phyloP scores from a whole-genome alignment of 2,888 invertebrate genomes.

The Ectemnius continuus region DNA sequence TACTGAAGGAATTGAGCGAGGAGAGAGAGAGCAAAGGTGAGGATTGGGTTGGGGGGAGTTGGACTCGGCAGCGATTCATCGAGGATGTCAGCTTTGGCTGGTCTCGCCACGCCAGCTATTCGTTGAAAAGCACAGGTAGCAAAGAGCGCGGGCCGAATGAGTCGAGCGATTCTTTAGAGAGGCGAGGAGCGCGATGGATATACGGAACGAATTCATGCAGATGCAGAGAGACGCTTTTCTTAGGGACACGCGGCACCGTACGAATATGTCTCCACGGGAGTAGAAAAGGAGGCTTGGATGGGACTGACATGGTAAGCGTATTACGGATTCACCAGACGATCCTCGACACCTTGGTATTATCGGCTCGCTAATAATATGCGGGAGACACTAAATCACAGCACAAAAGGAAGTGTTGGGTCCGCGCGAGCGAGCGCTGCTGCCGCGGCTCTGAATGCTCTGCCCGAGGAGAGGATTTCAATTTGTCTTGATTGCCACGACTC shows the following conservation, averaged over 20 bases:
- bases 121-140: constrained; percentile 39
- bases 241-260: neutral
- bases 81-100: too few relatives aligned
- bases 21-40: too few relatives aligned
- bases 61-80: too few relatives aligned
- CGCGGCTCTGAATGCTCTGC: constrained; percentile 39
- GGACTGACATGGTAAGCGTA: constrained; percentile 55
- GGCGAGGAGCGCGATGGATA: constrained; percentile 41
- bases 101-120: constrained; percentile 1
- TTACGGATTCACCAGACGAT: constrained; percentile 76
- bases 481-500: constrained; percentile 73
- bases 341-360: constrained; percentile 66
- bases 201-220: constrained; percentile 70
- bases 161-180: neutral
- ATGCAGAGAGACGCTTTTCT: constrained; percentile 43
- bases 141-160: constrained; percentile 38
- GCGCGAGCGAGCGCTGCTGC: constrained; percentile 29
- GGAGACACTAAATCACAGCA: constrained; percentile 57
- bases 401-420: constrained; percentile 38
- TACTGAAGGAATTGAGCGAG: too few relatives aligned
- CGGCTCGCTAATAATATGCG: constrained; percentile 64
- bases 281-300: constrained; percentile 49
- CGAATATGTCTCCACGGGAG: constrained; percentile 17
- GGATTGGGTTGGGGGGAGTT: too few relatives aligned
- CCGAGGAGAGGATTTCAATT: constrained; percentile 71